Evolutionary conservation across 2,797 vertebrate genomes (phyloP), one percentile per base, ranked within the genome.

Genomic region (Podarcis siculus): DNA sequence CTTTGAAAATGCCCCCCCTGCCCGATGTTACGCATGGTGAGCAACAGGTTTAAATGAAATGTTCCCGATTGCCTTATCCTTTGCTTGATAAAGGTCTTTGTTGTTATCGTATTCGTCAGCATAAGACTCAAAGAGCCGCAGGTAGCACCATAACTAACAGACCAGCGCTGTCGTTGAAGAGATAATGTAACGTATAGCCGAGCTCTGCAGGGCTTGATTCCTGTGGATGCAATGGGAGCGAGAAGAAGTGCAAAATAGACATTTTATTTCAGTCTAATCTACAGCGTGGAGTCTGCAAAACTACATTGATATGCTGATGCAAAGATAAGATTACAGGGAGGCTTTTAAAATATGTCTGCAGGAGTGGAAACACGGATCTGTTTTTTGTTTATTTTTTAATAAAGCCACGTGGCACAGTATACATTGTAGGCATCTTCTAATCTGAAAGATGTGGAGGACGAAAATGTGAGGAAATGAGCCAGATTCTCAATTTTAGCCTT

Each of bases 261-360:
- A 80, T 67, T 85, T 87, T 87, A 79, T 79, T 87, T 85, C 61
- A 42, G 30, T 19, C 58, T 75, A 83, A 83, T 49, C 32, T n/a
- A 55, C 45, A 37, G 64, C 55, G 49, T 82, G 37, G 25, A 71
- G 61, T 49, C 72, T 64, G 42, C 35, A 61, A 12, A 55, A 89
- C 19, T 23, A 81, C 61, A 55, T 8, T 82, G 79, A 86, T 84
- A 88, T 77, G 42, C 42, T 39, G 32, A 89, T 89, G 67, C 58
- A 55, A 85, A 89, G 10, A 75, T 76, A 80, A 75, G 55, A 81
- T 66, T 89, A 55, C n/a, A 89, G 78, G 77, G 45, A n/a, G 37
- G 7, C 25, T 78, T 78, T 77, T 83, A 49, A 87, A 83, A 83
- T 83, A n/a, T 67, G 27, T 55, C 25, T n/a, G 69, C 72, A 69